Conservation (phyloP, 2,888 invertebrate genomes). For the Torymus auratus region DNA sequence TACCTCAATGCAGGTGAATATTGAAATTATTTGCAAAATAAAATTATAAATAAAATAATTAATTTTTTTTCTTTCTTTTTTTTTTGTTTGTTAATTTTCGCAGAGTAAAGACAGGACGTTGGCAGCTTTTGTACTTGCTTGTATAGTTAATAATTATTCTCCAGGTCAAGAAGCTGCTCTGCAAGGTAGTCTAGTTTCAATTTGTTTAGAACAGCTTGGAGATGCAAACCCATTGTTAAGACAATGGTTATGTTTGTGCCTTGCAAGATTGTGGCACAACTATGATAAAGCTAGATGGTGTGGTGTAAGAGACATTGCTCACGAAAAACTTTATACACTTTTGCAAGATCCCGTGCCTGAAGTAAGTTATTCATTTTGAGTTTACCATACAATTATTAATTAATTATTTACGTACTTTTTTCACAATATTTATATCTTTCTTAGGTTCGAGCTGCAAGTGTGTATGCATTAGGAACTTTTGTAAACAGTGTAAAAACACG, state of each 20-base stretch:
- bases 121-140: conserved; percentile 96
- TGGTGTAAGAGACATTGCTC: conserved; percentile 96
- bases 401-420: conserved; percentile 12
- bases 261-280: conserved; percentile 94
- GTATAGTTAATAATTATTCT: conserved; percentile 92
- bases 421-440: conserved; percentile 25
- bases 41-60: conserved; percentile 15
- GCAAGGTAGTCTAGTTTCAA: conserved; percentile 92
- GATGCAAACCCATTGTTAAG: conserved; percentile 84
- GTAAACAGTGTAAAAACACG: conserved; percentile 90
- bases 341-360: conserved; percentile 91
- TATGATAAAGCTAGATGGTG: conserved; percentile 95
- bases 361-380: conserved; percentile 77
- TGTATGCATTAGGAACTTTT: conserved; percentile 96
- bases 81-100: conserved; percentile 38
- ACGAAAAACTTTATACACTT: conserved; percentile 92
- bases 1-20: conserved; percentile 84
- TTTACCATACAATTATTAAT: conserved; percentile 32
- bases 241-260: conserved; percentile 94
- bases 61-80: neutral
- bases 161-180: conserved; percentile 94
- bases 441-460: conserved; percentile 92
- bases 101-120: conserved; percentile 91
- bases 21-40: conserved; percentile 7
- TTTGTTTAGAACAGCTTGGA: conserved; percentile 92